Conservation (phyloP, 2,113 vertebrate genomes). For the Lathamus discolor region DNA sequence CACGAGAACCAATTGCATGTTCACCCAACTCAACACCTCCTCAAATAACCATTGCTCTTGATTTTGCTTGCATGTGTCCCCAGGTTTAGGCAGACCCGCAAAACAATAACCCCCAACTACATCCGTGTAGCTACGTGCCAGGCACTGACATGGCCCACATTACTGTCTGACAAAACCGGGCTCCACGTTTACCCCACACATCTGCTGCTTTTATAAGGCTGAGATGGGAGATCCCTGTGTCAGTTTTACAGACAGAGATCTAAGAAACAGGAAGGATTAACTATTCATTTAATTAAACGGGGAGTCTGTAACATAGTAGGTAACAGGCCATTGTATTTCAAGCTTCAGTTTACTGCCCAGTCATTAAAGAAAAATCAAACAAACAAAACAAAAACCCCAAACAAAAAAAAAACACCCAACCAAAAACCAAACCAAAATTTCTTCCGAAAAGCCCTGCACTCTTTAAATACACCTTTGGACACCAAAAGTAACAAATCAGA, state of each 20-base stretch:
- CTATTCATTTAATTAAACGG: neutral
- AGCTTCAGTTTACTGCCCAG: neutral
- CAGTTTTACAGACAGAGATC: neutral
- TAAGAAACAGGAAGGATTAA: neutral
- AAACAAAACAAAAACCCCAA: neutral
- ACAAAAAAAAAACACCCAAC: neutral
- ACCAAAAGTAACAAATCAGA: neutral
- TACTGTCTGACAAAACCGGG: rapidly evolving
- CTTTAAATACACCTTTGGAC: too few relatives aligned
- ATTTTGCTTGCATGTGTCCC: too few relatives aligned
- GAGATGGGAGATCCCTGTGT: neutral
- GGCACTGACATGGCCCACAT: rapidly evolving
- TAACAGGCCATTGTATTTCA: neutral
- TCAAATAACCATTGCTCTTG: rapidly evolving
- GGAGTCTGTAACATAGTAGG: neutral
- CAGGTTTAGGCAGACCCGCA: neutral
- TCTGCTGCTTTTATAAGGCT: neutral
- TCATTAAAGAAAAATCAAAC: neutral
- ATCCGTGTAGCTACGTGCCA: rapidly evolving
- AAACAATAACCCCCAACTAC: neutral
- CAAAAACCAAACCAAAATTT: neutral
- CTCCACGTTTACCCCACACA: rapidly evolving
- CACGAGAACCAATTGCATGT: rapidly evolving
- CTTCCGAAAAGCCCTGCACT: neutral
- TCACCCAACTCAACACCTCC: rapidly evolving